phyloP scores from a whole-genome alignment of 2,113 vertebrate species.

The Dipodomys ordii region DNA sequence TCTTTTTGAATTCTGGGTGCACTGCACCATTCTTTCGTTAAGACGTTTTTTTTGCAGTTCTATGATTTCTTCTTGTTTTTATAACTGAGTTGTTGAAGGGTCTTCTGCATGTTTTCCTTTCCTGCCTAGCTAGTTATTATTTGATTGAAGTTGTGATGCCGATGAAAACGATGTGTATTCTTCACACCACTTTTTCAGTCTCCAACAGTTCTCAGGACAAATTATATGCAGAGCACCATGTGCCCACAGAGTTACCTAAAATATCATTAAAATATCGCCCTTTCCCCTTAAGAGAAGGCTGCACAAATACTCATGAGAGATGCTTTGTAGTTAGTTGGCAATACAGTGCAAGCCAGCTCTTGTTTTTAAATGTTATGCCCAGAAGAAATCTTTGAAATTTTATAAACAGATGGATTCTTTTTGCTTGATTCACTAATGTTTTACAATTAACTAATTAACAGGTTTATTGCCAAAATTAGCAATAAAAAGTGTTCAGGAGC shows the following conservation, averaged over 20 bases:
- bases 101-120: constrained; percentile 4
- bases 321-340: constrained; percentile 72
- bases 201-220: constrained; percentile 54
- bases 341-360: constrained; percentile 60
- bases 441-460: constrained; percentile 91
- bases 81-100: neutral
- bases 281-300: constrained; percentile 55
- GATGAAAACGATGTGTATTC: constrained; percentile 12
- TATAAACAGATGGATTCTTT: constrained; percentile 90
- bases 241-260: constrained; percentile 63
- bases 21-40: no score
- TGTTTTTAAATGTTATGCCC: constrained; percentile 85
- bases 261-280: constrained; percentile 69
- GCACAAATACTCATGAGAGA: constrained; percentile 61
- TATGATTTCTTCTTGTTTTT: neutral
- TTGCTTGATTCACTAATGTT: constrained; percentile 89
- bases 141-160: constrained; percentile 16
- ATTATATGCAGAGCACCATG: constrained; percentile 33
- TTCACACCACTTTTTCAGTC: constrained; percentile 57
- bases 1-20: no score
- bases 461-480: constrained; percentile 91
- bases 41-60: neutral
- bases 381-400: constrained; percentile 87
- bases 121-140: constrained; percentile 59
- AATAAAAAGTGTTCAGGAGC: constrained; percentile 89